Base-by-base conservation (phyloP, 2,888 invertebrate species). In the Hecatera dysodea region DNA sequence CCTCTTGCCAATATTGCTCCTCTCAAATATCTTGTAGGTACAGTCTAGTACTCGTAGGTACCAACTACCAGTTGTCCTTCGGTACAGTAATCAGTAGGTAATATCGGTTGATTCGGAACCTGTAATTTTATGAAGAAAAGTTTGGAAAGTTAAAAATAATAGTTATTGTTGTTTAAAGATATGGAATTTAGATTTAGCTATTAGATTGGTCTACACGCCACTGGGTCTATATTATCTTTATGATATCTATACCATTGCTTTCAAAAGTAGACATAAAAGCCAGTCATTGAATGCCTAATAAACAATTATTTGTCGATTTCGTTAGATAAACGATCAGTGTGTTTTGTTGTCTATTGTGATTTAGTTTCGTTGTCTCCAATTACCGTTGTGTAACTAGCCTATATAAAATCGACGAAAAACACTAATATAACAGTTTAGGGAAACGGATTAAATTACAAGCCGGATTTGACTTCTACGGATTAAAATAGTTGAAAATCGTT, bases 301-400 rank as follows among this genome's bases (percentile, higher is more conserved):
- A 63, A 55, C 80, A 72, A 79, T 79, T 80, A 79, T 77, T 77
- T 59, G 27, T 77, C 77, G 19, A 76, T 79, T 80, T 62, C 24
- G 24, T 46, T 75, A 46, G 68, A 80, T 79, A 76, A 52, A 42
- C 67, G 50, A 80, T 79, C 72, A 52, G 44, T 17, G 36, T 65
- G 39, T 67, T 65, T 63, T 57, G 61, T 75, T 27, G 17, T 56
- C 22, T 65, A 57, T 68, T 80, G 63, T 75, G 46, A 52, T 8
- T 39, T 64, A 53, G 57, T 67, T 64, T 62, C n/a, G 24, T 72
- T 62, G 39, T 59, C 61, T 70, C 8, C 33, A 19, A 48, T 50
- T 8, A 48, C 46, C 42, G 39, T 64, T 72, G 36, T 65, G 9
- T 63, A 46, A 46, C 27, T 11, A 24, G 27, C 19, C 29, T 36